Evolutionary conservation across 2,797 vertebrate species (phyloP), one percentile per base, ranked within the genome.

Genomic region (Phalloptychus januarius): DNA sequence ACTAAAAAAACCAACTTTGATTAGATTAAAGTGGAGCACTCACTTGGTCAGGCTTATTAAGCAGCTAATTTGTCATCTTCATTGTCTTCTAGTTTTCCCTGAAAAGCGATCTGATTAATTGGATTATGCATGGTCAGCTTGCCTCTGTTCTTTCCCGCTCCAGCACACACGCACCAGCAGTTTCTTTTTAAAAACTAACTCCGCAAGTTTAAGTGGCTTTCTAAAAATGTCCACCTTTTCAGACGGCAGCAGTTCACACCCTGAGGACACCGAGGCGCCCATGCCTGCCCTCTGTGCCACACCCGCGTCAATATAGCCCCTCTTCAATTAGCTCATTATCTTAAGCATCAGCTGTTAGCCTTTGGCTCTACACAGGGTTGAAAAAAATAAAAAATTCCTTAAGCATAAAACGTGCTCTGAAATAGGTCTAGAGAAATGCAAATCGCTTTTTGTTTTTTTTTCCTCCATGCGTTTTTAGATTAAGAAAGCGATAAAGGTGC

Each of bases 201-300:
- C 15, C 36, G 61, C 28, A 25, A 56, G 48, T 69, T 56, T 40
- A 10, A 25, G 54, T 20, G 5, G 23, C 52, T 77, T 67, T 78
- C 38, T 33, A 54, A 4, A 58, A 4, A 54, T 25, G 8, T 74
- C 23, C 74, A 78, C 77, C 84, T 84, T 79, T 61, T 79, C 83
- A 78, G 87, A 80, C 45, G 69, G 77, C 79, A 71, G 77, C 78
- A 67, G 38, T 72, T 85, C 85, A 85, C 88, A 85, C 73, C 67
- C 69, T 79, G 18, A 4, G 18, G 46, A 78, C 69, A 81, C 79
- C 16, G 75, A 74, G 12, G 85, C 76, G 75, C 88, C 89, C 90
- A 82, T 81, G 88, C 80, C 91, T 92, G 93, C 86, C 89, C 88
- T 89, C 91, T 90, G 78, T 87, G 95, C 95, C 95, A 95, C 95